Percentiles rank a stretch among this genome's conserved stretches.
These are phyloP conservation scores for Chrysocyon brachyurus DNA, from an alignment of 2,797 vertebrate genomes.

Conservation along the genomic window DNA sequence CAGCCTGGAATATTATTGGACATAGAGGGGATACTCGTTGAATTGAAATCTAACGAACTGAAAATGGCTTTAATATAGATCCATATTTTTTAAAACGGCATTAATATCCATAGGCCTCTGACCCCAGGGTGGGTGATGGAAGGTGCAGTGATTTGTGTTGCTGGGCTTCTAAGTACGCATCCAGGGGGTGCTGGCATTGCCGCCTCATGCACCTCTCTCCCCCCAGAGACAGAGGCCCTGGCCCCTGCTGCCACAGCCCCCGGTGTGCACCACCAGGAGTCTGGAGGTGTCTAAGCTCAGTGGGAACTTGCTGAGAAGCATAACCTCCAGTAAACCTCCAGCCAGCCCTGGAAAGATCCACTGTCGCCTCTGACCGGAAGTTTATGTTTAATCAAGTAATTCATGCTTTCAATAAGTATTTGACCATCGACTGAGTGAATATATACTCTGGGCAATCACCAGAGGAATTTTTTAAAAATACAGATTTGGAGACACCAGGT, in stretches of 20 bases:
- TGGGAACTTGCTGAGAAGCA: neutral
- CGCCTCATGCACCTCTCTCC: fast-evolving
- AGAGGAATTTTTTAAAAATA: neutral
- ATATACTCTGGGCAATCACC: neutral
- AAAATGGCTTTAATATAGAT: slow-evolving; percentile 60
- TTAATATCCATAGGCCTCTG: neutral
- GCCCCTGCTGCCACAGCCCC: no score
- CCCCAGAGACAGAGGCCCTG: neutral
- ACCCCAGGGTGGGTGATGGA: neutral
- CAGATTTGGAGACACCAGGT: neutral
- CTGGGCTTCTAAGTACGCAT: fast-evolving
- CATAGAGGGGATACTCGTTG: neutral
- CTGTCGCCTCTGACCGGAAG: neutral
- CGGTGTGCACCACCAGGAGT: fast-evolving
- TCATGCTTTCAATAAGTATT: neutral
- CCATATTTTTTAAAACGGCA: neutral
- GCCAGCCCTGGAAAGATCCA: neutral
- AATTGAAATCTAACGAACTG: slow-evolving; percentile 67
- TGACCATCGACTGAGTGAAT: neutral
- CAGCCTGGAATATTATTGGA: slow-evolving; percentile 35
- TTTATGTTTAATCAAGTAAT: neutral
- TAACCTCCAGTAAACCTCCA: neutral
- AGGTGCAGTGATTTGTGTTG: neutral
- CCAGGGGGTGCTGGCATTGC: neutral
- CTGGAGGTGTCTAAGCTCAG: neutral